Conservation (phyloP, 2,888 invertebrate species). For the Galerucella calmariensis region DNA sequence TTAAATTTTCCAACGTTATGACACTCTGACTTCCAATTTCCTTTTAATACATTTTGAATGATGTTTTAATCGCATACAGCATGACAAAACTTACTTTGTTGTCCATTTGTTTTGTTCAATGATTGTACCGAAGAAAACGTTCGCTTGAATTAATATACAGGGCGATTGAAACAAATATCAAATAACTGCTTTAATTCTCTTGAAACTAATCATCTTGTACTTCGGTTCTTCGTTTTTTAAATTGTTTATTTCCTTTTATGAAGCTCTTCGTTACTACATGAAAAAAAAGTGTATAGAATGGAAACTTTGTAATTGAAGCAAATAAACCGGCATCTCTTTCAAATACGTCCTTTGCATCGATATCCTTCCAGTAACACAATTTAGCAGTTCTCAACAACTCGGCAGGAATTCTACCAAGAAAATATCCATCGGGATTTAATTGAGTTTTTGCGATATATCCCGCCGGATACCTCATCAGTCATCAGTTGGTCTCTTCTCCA, state of each 20-base stretch:
- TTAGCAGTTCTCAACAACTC: conserved; percentile 20
- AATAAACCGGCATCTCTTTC: background rate
- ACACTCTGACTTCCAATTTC: conserved; percentile 22
- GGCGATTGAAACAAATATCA: background rate
- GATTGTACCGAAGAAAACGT: background rate
- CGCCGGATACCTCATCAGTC: conserved; percentile 55
- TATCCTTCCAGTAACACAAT: conserved; percentile 17
- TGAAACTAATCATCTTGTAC: too few relatives aligned
- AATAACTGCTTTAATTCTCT: too few relatives aligned
- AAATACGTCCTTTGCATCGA: background rate
- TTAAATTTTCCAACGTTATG: conserved; percentile 24
- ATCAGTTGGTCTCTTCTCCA: conserved; percentile 55
- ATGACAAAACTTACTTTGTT: conserved; percentile 1
- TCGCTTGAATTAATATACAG: background rate
- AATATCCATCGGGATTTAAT: conserved; percentile 52
- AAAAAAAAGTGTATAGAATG: background rate
- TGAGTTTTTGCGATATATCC: conserved; percentile 59
- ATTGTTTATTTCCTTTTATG: too few relatives aligned
- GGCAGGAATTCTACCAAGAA: conserved; percentile 30
- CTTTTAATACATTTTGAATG: conserved; percentile 19
- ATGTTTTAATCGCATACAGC: conserved; percentile 23
- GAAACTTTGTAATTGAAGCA: background rate
- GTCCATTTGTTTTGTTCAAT: conserved; percentile 9
- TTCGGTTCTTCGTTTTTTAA: too few relatives aligned
- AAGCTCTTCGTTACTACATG: too few relatives aligned